Conservation (phyloP, 37 sponge, comb jelly and placozoan species). For the Bolinopsis microptera region DNA sequence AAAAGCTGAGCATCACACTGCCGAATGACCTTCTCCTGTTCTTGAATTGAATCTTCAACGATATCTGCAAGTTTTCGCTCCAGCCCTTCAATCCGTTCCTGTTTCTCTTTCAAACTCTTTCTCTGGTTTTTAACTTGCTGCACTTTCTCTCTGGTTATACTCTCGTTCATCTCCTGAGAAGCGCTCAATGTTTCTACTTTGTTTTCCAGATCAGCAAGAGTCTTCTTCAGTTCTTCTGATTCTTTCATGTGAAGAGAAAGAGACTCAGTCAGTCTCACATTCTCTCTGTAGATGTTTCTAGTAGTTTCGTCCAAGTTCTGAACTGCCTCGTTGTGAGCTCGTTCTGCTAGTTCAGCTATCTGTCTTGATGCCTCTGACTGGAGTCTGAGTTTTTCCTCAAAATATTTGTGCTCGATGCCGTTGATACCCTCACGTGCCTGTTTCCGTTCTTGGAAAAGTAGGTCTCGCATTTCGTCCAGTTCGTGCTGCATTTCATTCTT, state of each 20-base stretch:
- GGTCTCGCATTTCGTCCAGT: slow-evolving; percentile 70
- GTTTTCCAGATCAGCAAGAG: slow-evolving; percentile 18
- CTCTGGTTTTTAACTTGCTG: slow-evolving; percentile 64
- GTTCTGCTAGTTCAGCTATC: slow-evolving; percentile 83
- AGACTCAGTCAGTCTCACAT: slow-evolving; percentile 81
- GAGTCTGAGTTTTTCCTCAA: slow-evolving; percentile 84
- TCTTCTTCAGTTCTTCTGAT: slow-evolving; percentile 73
- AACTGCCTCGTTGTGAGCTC: slow-evolving; percentile 90
- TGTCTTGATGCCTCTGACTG: slow-evolving; percentile 90
- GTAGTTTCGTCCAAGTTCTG: slow-evolving; percentile 88
- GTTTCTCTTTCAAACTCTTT: slow-evolving; percentile 53
- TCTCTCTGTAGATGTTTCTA: slow-evolving; percentile 80
- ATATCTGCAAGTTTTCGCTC: not conserved
- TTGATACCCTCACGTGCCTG: slow-evolving; percentile 62
- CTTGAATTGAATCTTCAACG: not conserved
- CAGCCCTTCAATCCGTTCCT: slow-evolving; percentile 54
- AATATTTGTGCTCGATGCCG: slow-evolving; percentile 75
- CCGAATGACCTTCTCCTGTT: slow-evolving; percentile 41
- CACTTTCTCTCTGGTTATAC: slow-evolving; percentile 66
- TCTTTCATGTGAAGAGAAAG: slow-evolving; percentile 81
- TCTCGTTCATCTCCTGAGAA: slow-evolving; percentile 58
- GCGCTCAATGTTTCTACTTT: slow-evolving; percentile 44
- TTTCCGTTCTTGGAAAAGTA: slow-evolving; percentile 48
- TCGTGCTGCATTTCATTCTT: slow-evolving; percentile 80
- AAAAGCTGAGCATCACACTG: slow-evolving; percentile 58